phyloP scores from a whole-genome alignment of 2,888 invertebrate species.

The Caprella mutica region DNA sequence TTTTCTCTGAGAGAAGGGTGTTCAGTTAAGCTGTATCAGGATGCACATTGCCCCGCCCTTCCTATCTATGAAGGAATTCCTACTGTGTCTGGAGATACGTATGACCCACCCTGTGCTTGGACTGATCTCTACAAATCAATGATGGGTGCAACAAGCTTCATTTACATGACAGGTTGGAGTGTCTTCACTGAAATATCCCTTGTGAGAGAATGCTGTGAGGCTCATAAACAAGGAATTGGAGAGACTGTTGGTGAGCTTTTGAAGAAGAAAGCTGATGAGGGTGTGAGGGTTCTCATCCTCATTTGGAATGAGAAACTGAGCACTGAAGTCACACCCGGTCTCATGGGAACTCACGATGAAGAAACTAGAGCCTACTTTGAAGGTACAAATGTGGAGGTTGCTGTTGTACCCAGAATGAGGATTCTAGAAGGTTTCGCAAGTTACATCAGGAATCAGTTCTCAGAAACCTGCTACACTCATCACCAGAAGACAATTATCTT shows the following conservation, averaged over 20 bases:
- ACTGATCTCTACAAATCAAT: constrained; percentile 32
- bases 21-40: constrained; percentile 30
- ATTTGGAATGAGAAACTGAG: constrained; percentile 34
- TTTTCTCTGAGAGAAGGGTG: constrained; percentile 28
- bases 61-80: constrained; percentile 26
- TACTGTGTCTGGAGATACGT: constrained; percentile 19
- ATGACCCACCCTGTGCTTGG: constrained; percentile 32
- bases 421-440: constrained; percentile 19
- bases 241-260: constrained; percentile 33
- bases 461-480: constrained; percentile 34
- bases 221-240: constrained; percentile 14
- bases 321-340: constrained; percentile 28
- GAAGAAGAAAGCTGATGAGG: constrained; percentile 33
- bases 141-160: constrained; percentile 27
- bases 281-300: constrained; percentile 33
- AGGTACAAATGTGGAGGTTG: constrained; percentile 32
- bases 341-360: constrained; percentile 35
- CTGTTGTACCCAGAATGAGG: constrained; percentile 27
- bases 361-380: constrained; percentile 32
- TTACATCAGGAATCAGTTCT: constrained; percentile 29
- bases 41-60: constrained; percentile 33
- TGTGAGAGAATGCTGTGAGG: constrained; percentile 22
- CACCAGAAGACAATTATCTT: constrained; percentile 34
- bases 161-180: constrained; percentile 35
- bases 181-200: constrained; percentile 29